Base-by-base conservation (phyloP, 1,140 invertebrate species). In the Vollenhovia emeryi region DNA sequence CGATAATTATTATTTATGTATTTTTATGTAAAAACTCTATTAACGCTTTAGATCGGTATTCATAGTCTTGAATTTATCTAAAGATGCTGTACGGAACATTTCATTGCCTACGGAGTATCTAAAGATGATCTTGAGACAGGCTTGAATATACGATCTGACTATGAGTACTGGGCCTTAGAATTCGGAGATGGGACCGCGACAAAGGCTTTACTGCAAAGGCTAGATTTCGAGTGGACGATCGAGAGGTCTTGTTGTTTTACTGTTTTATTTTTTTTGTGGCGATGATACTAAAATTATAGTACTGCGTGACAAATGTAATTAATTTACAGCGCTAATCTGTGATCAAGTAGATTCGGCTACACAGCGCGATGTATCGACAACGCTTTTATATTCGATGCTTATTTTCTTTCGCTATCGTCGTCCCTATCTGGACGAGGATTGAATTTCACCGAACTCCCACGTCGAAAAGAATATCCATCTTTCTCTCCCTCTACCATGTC, bases 391-490 rank as follows among this genome's bases (percentile, higher is more conserved):
- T 43, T 27, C 50, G 50, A 36, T 36, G 48, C 24, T 80, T 80
- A 69, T 71, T 80, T 80, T 57, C n/a, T 36, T 71, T 45, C 15
- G 50, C 66, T 85, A 89, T 89, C 85, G 87, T 85, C 83, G 75
- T 66, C 80, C 62, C 24, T 74, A 57, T 68, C 76, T 48, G 30
- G 24, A 60, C 27, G 75, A 48, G 71, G 74, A 84, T 79, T 75
- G 57, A 50, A 62, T 84, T 84, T 79, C 82, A 80, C 27, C 36
- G 60, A 78, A 84, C 82, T 82, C 57, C 75, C 74, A 60, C 11
- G 45, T 62, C 43, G 55, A 62, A 21, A 40, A 52, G 43, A 43
- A 36, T 40, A 57, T 52, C 66, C n/a, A 55, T 45, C 66, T 27
- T 21, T 21, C 48, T 43, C 33, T n/a, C 5, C 21, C 21, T 27